Percentiles rank a stretch among this genome's conserved stretches.
Evolutionary conservation across 2,888 invertebrate species (phyloP).

Genomic region (Stenchaetothrips biformis): DNA sequence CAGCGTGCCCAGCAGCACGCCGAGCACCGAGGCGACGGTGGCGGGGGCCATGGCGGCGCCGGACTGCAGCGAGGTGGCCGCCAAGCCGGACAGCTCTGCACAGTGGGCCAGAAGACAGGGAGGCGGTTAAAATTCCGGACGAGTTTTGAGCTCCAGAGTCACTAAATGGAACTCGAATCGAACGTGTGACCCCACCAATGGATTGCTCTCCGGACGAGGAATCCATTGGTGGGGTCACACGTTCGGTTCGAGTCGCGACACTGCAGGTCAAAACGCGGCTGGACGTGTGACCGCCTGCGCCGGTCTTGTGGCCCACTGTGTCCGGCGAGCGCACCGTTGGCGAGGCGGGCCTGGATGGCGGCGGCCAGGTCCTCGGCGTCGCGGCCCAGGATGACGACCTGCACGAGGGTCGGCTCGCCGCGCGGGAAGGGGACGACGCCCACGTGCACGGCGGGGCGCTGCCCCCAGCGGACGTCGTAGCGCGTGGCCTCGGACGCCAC

Average conservation of each 20-base stretch:
- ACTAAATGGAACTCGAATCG: no score
- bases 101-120: no score
- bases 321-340: conserved; percentile 41
- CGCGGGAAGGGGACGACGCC: neutral
- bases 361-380: conserved; percentile 19
- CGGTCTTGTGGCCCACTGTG: neutral
- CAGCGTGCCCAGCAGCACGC: neutral
- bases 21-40: conserved; percentile 47
- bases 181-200: no score
- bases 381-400: neutral
- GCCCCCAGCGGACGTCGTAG: conserved; percentile 27
- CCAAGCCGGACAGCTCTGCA: conserved; percentile 46
- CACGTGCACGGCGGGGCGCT: neutral
- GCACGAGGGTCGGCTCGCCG: neutral
- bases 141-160: no score
- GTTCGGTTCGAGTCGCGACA: neutral
- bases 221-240: neutral
- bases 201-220: no score
- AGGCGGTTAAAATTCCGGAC: no score
- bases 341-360: conserved; percentile 41
- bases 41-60: conserved; percentile 51
- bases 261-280: neutral
- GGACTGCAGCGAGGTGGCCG: conserved; percentile 48
- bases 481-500: neutral
- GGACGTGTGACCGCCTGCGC: neutral